phyloP scores from a whole-genome alignment of 2,888 invertebrate species.

The Strigamia transsilvanica region DNA sequence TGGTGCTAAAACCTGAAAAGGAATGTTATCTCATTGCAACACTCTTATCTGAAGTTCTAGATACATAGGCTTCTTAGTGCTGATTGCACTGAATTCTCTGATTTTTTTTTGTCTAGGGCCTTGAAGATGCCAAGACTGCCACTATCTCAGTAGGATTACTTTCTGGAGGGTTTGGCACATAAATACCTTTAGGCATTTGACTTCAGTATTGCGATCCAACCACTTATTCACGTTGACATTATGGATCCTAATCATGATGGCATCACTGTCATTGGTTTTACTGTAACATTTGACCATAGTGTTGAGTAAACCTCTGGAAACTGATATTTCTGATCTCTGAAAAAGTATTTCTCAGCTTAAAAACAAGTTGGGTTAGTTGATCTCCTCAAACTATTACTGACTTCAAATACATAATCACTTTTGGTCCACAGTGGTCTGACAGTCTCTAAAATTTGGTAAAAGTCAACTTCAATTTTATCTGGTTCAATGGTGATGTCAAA shows the following conservation, averaged over 20 bases:
- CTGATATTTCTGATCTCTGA: background rate
- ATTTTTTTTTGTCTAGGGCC: too few species aligned
- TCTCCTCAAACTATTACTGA: background rate
- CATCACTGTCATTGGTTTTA: background rate
- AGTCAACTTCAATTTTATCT: slow-evolving; percentile 13
- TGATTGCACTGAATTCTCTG: too few species aligned
- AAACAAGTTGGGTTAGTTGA: background rate
- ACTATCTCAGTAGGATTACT: too few species aligned
- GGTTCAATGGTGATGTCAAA: background rate
- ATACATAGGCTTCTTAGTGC: too few species aligned
- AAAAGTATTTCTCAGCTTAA: background rate
- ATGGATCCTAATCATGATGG: slow-evolving; percentile 36
- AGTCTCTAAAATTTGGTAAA: slow-evolving; percentile 9
- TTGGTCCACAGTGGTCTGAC: background rate
- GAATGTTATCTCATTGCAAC: background rate
- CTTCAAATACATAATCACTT: background rate
- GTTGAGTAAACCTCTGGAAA: slow-evolving; percentile 22
- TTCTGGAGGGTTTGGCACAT: background rate
- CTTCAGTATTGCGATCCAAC: slow-evolving; percentile 11
- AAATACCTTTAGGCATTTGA: background rate
- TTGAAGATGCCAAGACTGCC: too few species aligned
- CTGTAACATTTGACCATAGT: slow-evolving; percentile 50
- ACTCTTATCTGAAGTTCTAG: too few species aligned
- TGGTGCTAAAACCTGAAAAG: background rate
- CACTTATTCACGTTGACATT: background rate